Conservation (phyloP, 35 echinoderm and acorn worm genomes). For the Strongylocentrotus purpuratus region DNA sequence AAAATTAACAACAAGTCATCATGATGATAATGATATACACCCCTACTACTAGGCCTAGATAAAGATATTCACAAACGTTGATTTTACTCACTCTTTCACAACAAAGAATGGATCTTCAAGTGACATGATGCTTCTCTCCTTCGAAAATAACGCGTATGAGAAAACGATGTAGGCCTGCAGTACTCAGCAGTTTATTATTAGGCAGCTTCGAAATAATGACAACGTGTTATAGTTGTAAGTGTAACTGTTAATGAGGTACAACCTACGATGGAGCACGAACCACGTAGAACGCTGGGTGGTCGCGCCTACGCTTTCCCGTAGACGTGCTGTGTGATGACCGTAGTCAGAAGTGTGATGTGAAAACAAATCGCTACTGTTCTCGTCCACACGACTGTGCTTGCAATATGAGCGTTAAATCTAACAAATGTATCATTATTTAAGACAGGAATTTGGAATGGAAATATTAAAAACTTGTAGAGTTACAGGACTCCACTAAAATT, state of each 20-base stretch:
- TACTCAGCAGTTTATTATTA: background rate
- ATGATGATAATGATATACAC: no score
- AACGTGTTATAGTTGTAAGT: no score
- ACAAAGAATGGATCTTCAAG: constrained; percentile 98
- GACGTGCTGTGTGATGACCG: background rate
- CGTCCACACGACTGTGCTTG: background rate
- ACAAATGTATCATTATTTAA: background rate
- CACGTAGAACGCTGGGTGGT: background rate
- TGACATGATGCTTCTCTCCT: constrained; percentile 70
- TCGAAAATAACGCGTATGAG: background rate
- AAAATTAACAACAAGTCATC: no score
- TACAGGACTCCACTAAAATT: background rate
- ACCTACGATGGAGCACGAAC: background rate
- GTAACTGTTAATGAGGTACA: no score
- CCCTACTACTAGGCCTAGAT: no score
- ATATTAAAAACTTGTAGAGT: background rate
- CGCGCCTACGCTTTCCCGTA: background rate
- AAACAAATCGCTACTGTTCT: background rate
- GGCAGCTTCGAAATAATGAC: no score
- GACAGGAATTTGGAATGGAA: background rate
- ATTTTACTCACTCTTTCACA: constrained; percentile 99
- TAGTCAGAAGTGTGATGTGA: background rate
- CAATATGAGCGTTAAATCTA: background rate
- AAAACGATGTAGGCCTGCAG: background rate
- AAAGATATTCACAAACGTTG: no score